A percentile compares a stretch with the other conserved stretches of the same genome.
Conservation (phyloP, 2,888 invertebrate genomes). For the Sericinus montela region DNA sequence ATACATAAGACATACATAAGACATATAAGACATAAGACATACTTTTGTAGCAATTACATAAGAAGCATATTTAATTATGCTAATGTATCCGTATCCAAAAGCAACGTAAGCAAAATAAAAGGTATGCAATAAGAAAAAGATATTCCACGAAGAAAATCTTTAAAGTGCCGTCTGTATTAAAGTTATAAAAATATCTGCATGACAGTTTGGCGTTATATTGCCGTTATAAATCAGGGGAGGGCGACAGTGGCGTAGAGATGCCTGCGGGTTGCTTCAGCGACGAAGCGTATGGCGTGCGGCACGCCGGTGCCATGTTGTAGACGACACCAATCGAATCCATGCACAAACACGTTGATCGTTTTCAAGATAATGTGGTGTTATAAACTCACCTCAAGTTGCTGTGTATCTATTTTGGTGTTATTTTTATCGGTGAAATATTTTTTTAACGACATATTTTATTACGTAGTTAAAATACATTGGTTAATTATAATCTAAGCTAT, state of each 20-base stretch:
- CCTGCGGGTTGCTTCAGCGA: conserved; percentile 22
- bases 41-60: too few relatives aligned
- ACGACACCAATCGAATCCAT: conserved; percentile 53
- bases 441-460: too few relatives aligned
- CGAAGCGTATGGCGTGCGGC: conserved; percentile 40
- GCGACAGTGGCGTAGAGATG: conserved; percentile 50
- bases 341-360: conserved; percentile 31
- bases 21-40: too few relatives aligned
- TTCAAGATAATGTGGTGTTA: conserved; percentile 9
- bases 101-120: conserved; percentile 29
- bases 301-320: conserved; percentile 41
- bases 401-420: too few relatives aligned
- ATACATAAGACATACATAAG: too few relatives aligned
- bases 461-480: too few relatives aligned
- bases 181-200: conserved; percentile 73
- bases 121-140: conserved; percentile 35
- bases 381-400: too few relatives aligned
- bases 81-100: too few relatives aligned
- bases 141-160: conserved; percentile 26
- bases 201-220: conserved; percentile 73
- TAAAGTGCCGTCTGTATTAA: conserved; percentile 42
- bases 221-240: conserved; percentile 69
- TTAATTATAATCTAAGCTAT: too few relatives aligned
- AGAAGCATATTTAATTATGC: too few relatives aligned
- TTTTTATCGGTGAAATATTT: too few relatives aligned